Evolutionary conservation across 2,113 vertebrate genomes (phyloP).

Genomic region (Ondatra zibethicus): DNA sequence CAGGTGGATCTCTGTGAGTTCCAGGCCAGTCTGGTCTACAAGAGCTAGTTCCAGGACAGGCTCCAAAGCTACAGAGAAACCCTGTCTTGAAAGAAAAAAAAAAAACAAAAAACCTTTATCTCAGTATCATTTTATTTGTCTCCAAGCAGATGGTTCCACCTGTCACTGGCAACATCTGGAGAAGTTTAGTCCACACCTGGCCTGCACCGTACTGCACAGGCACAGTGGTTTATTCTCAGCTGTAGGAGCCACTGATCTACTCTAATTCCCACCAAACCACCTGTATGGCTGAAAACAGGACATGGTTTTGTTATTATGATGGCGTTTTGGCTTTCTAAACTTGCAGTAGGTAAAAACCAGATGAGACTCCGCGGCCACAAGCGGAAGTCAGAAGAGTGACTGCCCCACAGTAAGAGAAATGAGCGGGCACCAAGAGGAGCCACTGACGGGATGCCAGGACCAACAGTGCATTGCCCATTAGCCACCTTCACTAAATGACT

Average conservation of each 20-base stretch:
- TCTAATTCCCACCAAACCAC: neutral
- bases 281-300: neutral
- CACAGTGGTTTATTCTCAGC: neutral
- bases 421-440: neutral
- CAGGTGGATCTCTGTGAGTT: too few species aligned
- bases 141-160: neutral
- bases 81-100: too few species aligned
- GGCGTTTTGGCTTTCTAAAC: neutral
- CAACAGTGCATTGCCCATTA: neutral
- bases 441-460: neutral
- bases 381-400: neutral
- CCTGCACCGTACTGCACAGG: rapidly evolving
- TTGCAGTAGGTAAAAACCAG: conserved; percentile 11
- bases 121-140: neutral
- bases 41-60: too few species aligned
- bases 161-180: neutral
- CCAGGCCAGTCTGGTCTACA: too few species aligned
- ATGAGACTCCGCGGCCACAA: neutral
- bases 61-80: too few species aligned
- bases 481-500: neutral
- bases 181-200: neutral
- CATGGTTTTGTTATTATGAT: neutral
- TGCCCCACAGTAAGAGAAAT: neutral
- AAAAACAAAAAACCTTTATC: too few species aligned
- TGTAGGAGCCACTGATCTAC: neutral